Base-by-base conservation (phyloP, 2,797 vertebrate species). In the Catamblyrhynchus diadema region DNA sequence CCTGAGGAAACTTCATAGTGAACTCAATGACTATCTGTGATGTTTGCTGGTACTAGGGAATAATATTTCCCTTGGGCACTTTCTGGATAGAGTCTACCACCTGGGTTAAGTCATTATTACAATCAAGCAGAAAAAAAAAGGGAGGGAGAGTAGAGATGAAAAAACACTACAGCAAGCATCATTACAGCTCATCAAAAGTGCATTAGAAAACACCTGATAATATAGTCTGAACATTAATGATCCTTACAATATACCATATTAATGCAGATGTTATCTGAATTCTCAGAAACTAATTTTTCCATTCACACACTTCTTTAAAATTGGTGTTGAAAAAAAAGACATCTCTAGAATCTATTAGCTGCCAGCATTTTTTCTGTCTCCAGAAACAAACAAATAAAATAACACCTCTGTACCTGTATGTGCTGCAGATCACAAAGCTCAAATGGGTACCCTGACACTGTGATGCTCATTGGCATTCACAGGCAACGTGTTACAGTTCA, bases 41-140 rank as follows among this genome's bases (percentile, higher is more conserved):
- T 96, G 96, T 89, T 94, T 95, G 95, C 97, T 97, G 97, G 96
- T 97, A 81, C 96, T 95, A 65, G 97, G 96, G 97, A 96, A 93
- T 96, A 96, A 93, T 93, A 97, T 97, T 97, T 97, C 97, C 96
- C 97, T 56, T 90, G 96, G 94, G 97, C 44, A 65, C 74, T 81
- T 97, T 96, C 90, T 94, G 95, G 79, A 95, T 42, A 57, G 90
- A 96, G 92, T 95, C 75, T 95, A 93, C 97, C 98, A 98, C 97
- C 97, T 98, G 97, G 96, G 97, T 97, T 97, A 97, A 97, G 94
- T 97, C 94, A 97, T 97, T 97, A 97, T 94, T 94, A 96, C 92
- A 96, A 95, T 65, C 75, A 95, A 93, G 94, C 80, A 93, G 80
- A 74, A 93, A 81, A 93, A 95, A 90, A 81, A 39, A 66, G 78